Evolutionary conservation across 2,113 vertebrate genomes (phyloP), one percentile per base, ranked within the genome.

Genomic region (Anarrhichthys ocellatus): DNA sequence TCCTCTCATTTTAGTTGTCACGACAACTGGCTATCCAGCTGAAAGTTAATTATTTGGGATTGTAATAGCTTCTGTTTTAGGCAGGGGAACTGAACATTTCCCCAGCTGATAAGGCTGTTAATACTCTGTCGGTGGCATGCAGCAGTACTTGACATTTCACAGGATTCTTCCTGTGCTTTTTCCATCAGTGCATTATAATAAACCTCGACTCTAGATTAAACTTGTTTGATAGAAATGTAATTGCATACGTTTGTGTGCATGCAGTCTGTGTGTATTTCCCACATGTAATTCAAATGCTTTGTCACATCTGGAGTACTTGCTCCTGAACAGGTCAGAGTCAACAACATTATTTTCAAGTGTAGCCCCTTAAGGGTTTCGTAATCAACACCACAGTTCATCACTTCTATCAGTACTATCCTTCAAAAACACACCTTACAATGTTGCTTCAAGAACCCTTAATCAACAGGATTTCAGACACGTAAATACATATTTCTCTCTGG

Each of bases 41-140:
- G 81, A 93, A 95, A 94, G 92, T 93, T 92, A 94, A 95, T 95
- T 95, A 95, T 95, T 95, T 95, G 94, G 93, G 93, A 92, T 94
- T 87, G 81, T 94, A 94, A 93, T 94, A 93, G 89, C 89, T 93
- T 93, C n/a, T 91, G 90, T 88, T 89, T 94, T 93, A 93, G 86
- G 88, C 78, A 76, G 87, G 92, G 87, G 92, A 93, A 88, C 85
- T 76, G 90, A 89, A 88, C 87, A 92, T 93, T 91, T 94, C 94
- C 90, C 89, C 88, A 82, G 92, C 89, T 88, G 92, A 94, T 86
- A 81, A 92, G 90, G 84, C 86, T 82, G 90, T 92, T 94, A 94
- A 92, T 92, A 88, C 91, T 92, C 84, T 42, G 83, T 89, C 84
- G 86, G 73, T 88, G 75, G 82, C 86, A 83, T 89, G 83, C 91